Evolutionary conservation across 2,113 vertebrate species (phyloP).

Genomic region (Gracilinanus agilis): DNA sequence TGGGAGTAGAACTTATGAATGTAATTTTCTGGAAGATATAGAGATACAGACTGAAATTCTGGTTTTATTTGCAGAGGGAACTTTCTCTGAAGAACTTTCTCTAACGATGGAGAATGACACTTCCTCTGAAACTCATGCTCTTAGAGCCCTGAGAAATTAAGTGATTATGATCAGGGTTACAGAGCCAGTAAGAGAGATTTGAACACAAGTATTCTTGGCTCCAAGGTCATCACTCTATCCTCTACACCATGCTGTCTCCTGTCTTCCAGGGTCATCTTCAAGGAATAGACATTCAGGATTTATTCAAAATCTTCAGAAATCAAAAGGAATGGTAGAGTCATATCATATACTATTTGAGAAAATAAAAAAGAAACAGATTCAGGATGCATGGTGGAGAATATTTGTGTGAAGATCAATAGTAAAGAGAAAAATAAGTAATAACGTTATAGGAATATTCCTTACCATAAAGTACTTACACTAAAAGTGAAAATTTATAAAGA

Average conservation of each 20-base stretch:
- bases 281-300: no score
- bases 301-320: neutral
- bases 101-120: neutral
- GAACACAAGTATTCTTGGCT: neutral
- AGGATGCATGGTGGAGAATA: neutral
- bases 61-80: neutral
- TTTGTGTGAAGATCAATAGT: neutral
- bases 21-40: neutral
- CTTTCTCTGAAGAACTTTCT: neutral
- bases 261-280: neutral
- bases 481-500: neutral
- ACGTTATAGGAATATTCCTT: neutral
- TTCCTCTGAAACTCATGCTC: neutral
- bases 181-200: neutral
- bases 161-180: neutral
- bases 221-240: neutral
- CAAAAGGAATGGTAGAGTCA: neutral
- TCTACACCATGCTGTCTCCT: neutral
- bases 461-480: neutral
- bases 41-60: neutral
- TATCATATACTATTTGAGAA: neutral
- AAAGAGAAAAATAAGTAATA: neutral
- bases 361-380: neutral
- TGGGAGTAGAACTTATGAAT: neutral
- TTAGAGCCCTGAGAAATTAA: neutral